Evolutionary conservation across 2,888 invertebrate species (phyloP), one percentile per base, ranked within the genome.

Genomic region (Coelinius sp.): DNA sequence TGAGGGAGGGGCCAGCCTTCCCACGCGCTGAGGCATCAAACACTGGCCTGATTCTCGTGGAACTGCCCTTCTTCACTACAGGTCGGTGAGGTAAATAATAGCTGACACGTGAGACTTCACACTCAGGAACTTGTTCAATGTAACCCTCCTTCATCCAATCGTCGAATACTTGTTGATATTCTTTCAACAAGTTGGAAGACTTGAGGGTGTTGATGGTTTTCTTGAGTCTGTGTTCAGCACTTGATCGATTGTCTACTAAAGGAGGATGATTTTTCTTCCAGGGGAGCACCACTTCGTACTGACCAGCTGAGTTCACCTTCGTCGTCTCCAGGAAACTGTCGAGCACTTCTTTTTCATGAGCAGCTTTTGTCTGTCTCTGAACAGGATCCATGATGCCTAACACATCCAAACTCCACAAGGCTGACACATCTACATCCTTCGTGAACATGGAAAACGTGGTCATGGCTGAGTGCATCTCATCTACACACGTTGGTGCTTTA

Each of bases 191-290:
- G 35, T 73, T 69, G 46, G 77, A 65, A 4, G 65, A 53, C 8
- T 74, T 69, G 4, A 84, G 52, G 70, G 74, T 83, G 8, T 75
- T 75, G 3, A 77, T 41, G 0, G 77, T 80, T 8, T 68, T 72
- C 14, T 78, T 63, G 12, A 85, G 70, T 49, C 83, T 76, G 35
- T 75, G 82, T 38, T 69, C 68, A 0, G 81, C 78, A 10, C 80
- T 14, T 8, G 75, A 63, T 38, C 76, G 79, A 75, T 84, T 82
- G 62, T 63, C 65, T n/a, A 78, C 70, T 1, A 85, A 62, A 10
- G 79, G 81, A 0, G 82, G 80, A 72, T 84, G 83, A 44, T 79
- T 80, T 20, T 82, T 79, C n/a, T 80, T 75, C 83, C 83, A 84
- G 12, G 85, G 84, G 10, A 85, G 72, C 25, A 70, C 56, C 2